phyloP scores from a whole-genome alignment of 2,797 vertebrate species.

The Hyperoplus lanceolatus region DNA sequence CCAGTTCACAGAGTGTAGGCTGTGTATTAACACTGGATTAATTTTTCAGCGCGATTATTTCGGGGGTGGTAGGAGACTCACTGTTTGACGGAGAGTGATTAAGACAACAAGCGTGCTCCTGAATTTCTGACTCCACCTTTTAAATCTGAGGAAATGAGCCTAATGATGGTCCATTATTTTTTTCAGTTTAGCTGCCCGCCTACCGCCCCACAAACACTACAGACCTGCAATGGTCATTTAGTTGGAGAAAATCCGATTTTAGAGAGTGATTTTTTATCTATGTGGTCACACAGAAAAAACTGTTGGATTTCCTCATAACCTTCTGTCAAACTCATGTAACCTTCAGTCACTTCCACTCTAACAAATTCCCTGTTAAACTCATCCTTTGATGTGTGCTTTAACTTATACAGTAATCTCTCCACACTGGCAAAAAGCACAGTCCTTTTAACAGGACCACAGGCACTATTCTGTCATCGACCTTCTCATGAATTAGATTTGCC shows the following conservation, averaged over 20 bases:
- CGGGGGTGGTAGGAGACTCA: too few relatives aligned
- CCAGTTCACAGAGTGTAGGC: too few relatives aligned
- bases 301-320: conserved; percentile 1
- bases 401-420: conserved; percentile 43
- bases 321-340: conserved; percentile 8
- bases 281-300: not conserved
- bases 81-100: too few relatives aligned
- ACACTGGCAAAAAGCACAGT: conserved; percentile 40
- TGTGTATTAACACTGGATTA: too few relatives aligned
- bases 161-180: too few relatives aligned
- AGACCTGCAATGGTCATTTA: not conserved
- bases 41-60: too few relatives aligned
- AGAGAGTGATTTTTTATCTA: not conserved
- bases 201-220: too few relatives aligned
- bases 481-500: conserved; percentile 84
- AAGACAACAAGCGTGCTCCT: too few relatives aligned
- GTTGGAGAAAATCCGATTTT: not conserved
- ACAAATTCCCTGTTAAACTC: conserved; percentile 42
- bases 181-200: not conserved
- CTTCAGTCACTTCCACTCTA: conserved; percentile 29
- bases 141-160: fast-evolving
- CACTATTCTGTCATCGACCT: conserved; percentile 80
- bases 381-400: conserved; percentile 53
- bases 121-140: too few relatives aligned
- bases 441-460: conserved; percentile 78